Evolutionary conservation across 2,113 vertebrate species (phyloP), one percentile per base, ranked within the genome.

Genomic region (Prionailurus viverrinus): DNA sequence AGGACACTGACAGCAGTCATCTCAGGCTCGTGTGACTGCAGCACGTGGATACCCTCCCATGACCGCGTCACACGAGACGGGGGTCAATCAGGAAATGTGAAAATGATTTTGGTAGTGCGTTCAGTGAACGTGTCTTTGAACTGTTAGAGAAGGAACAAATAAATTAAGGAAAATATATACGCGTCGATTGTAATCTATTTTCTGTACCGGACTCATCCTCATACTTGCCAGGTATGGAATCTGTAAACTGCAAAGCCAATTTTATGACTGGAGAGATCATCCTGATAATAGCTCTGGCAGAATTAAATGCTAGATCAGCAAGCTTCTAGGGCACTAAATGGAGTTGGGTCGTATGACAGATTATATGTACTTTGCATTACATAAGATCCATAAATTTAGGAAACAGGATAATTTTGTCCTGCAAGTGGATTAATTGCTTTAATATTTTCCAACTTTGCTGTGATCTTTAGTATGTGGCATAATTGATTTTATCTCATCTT

Each of bases 321-420:
- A 16, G 27, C 14, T 66, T 68, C 48, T 45, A 58, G 73, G 61
- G 27, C 19, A 58, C 15, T 69, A 15, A 61, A 3, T 71, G 39
- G 39, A 81, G 41, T 51, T 63, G 11, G 41, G 16, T 39, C 19
- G 0, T 39, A 61, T 63, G 65, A 39, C 41, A 82, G 18, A 82
- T 36, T 63, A n/a, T 29, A 39, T 51, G 27, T 63, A 94, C 81
- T 73, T 82, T 51, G 41, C 73, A 82, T 89, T 73, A 48, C 3
- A 53, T 18, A 63, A 39, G 53, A 82, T 51, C 18, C 85, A 89
- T 73, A 65, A 73, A 89, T 53, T 81, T 51, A 53, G 41, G 55
- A 89, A 94, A 51, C 53, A 73, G 65, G 12, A 63, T 73, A 89
- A 81, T 89, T 73, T 73, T 94, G 76, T 73, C 66, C 33, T 89